Evolutionary conservation across 2,113 vertebrate species (phyloP).

Genomic region (Cavia porcellus): DNA sequence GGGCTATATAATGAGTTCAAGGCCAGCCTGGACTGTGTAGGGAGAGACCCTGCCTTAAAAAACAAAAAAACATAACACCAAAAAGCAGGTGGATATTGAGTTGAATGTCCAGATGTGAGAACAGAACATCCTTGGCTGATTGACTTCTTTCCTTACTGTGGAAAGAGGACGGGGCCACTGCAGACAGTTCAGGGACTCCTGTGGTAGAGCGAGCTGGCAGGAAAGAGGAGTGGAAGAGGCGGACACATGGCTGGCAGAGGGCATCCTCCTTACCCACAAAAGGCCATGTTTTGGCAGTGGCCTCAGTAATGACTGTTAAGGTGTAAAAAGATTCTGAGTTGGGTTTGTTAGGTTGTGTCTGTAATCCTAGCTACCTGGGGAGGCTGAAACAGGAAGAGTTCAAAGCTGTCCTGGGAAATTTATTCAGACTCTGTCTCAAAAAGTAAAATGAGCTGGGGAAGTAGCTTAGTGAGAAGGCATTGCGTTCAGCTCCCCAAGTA

Average conservation of each 20-base stretch:
- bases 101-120: background rate
- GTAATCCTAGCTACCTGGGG: background rate
- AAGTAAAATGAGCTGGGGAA: background rate
- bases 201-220: slow-evolving; percentile 33
- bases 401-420: no score
- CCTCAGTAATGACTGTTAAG: background rate
- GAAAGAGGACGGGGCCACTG: background rate
- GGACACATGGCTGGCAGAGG: background rate
- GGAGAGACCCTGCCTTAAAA: background rate
- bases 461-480: background rate
- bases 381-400: background rate
- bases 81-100: background rate
- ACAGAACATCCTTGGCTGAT: background rate
- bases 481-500: background rate
- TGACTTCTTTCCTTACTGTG: background rate
- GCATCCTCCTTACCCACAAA: background rate
- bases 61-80: background rate
- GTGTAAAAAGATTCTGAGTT: slow-evolving; percentile 1
- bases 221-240: background rate
- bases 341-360: background rate
- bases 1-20: background rate
- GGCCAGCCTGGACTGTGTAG: background rate
- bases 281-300: background rate
- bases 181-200: background rate
- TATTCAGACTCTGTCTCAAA: background rate